Evolutionary conservation across 53 echinoderm and acorn worm species (phyloP), one percentile per base, ranked within the genome.

Genomic region (Echinometra lucunter): DNA sequence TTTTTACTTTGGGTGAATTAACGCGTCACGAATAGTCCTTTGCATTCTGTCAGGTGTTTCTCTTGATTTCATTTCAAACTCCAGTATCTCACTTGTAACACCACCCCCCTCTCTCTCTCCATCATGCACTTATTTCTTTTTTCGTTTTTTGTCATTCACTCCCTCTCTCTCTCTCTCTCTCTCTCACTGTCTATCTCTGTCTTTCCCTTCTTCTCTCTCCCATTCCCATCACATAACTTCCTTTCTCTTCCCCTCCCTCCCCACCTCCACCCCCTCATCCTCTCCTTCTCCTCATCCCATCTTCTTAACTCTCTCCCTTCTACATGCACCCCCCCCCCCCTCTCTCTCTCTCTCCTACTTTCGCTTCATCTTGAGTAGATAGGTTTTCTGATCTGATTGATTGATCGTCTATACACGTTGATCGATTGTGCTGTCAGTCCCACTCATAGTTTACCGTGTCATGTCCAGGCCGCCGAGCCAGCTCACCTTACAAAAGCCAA

Each of bases 351-450:
- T 55, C 55, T 78, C 78, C 4, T 60, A 11, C 17, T 78, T 27
- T 83, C n/a, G n/a, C n/a, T n/a, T n/a, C n/a, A 85, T 27, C 10
- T 85, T 2, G 37, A 23, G 42, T 78, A 23, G 78, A 42, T 10
- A 78, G 42, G 42, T 45, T n/a, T n/a, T 85, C 28, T n/a, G 49
- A 66, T 27, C 44, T 45, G 45, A 91, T 91, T 91, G 66, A 91
- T 95, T 88, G 88, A 91, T 66, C 23, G 56, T 58, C 49, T 69
- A 85, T 53, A 94, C 74, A 28, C 35, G 55, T 78, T 96, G 95
- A 96, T 96, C 96, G 96, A 96, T 96, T 35, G 88, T 49, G 88
- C 89, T 93, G 95, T 94, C 95, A 85, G 90, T 93, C 91, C 94
- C 66, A 90, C 95, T 95, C 47, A 94, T 91, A 91, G 95, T 91